Conservation (phyloP, 2,113 vertebrate species). For the Crypturellus undulatus region DNA sequence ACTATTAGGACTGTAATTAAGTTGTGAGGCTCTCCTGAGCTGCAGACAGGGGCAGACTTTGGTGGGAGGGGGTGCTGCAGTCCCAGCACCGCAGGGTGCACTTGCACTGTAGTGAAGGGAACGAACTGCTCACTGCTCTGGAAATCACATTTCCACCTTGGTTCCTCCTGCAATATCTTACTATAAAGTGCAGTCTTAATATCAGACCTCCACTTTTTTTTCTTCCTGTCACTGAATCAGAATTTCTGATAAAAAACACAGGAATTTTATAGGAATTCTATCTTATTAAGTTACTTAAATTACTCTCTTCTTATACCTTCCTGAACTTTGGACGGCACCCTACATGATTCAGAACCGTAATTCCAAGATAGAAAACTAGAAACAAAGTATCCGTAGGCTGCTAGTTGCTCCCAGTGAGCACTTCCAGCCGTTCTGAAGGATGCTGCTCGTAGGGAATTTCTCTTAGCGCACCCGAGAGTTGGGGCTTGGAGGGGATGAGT, state of each 20-base stretch:
- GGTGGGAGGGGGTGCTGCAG: background rate
- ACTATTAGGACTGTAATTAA: constrained; percentile 64
- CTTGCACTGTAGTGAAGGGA: background rate
- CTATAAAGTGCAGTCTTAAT: background rate
- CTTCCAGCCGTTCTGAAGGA: background rate
- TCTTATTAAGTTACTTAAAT: background rate
- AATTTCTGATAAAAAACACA: background rate
- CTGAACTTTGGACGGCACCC: background rate
- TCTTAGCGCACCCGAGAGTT: background rate
- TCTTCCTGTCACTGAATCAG: background rate
- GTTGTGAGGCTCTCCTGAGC: background rate
- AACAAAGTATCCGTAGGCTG: background rate
- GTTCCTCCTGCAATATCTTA: background rate
- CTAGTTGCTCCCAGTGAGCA: background rate
- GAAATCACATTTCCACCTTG: background rate
- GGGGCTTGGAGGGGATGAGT: background rate
- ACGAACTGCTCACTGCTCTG: background rate
- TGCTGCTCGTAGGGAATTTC: background rate
- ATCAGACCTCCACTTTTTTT: background rate
- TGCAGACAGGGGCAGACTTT: constrained; percentile 5
- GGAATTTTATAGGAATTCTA: background rate
- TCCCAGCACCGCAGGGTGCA: background rate
- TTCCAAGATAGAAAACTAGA: background rate
- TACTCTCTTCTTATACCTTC: background rate
- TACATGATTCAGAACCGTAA: background rate